A percentile compares a stretch with the other conserved stretches of the same genome.
Conservation (phyloP, 2,797 vertebrate genomes). For the Pseudotriccus pelzelni region DNA sequence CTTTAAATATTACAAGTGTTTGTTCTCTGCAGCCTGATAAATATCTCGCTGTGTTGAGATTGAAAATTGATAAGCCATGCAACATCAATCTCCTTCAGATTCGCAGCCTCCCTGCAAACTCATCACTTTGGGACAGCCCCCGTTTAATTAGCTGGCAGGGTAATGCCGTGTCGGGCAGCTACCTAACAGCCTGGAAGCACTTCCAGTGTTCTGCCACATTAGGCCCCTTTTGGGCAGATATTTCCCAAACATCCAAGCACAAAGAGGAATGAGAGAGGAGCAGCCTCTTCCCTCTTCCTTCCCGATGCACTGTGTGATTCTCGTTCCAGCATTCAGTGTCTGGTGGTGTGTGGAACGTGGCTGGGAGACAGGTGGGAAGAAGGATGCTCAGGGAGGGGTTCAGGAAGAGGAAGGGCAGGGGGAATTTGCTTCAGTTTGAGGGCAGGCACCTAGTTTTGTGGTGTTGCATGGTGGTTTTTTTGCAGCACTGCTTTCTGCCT, state of each 20-base stretch:
- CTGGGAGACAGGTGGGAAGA: background rate
- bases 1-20: conserved; percentile 38
- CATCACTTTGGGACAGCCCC: background rate
- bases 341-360: fast-evolving
- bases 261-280: background rate
- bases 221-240: conserved; percentile 2
- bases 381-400: background rate
- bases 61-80: conserved; percentile 46
- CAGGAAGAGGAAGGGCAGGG: background rate
- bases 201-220: conserved; percentile 41
- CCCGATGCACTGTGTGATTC: background rate
- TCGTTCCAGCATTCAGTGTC: background rate
- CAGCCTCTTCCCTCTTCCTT: background rate
- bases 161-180: background rate
- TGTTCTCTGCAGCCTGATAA: conserved; percentile 13
- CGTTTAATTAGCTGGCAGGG: conserved; percentile 7
- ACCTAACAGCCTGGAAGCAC: background rate
- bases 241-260: conserved; percentile 3
- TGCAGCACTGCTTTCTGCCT: background rate
- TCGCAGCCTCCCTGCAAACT: background rate
- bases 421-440: background rate
- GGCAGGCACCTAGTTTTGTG: background rate
- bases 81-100: background rate
- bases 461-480: fast-evolving
- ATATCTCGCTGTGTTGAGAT: conserved; percentile 23